Evolutionary conservation across 2,888 invertebrate genomes (phyloP).

Genomic region (Drosophila phalerata): DNA sequence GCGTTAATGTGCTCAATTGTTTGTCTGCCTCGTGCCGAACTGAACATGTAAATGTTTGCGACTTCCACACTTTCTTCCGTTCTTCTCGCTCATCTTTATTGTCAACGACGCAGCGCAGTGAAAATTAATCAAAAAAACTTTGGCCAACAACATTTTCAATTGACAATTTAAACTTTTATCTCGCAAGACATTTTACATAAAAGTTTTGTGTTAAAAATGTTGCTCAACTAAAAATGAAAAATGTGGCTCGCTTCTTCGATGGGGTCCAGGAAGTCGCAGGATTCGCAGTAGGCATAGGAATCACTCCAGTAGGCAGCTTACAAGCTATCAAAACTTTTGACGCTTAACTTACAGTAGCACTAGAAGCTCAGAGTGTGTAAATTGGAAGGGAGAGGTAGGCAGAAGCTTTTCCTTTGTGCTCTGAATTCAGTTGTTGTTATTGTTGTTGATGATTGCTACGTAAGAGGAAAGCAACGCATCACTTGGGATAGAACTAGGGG

Average conservation of each 20-base stretch:
- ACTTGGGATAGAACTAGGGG: conserved; percentile 21
- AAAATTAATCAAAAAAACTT: conserved; percentile 85
- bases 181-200: conserved; percentile 81
- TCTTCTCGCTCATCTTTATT: conserved; percentile 55
- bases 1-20: conserved; percentile 81
- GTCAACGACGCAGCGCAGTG: conserved; percentile 73
- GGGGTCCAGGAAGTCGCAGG: conserved; percentile 13
- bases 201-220: conserved; percentile 77
- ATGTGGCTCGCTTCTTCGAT: conserved; percentile 45
- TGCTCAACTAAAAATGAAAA: conserved; percentile 78
- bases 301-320: conserved; percentile 71
- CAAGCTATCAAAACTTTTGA: conserved; percentile 80
- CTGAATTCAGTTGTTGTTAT: conserved; percentile 48
- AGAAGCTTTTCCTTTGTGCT: conserved; percentile 47
- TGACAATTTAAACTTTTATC: conserved; percentile 85
- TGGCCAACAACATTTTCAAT: conserved; percentile 84
- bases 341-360: conserved; percentile 65
- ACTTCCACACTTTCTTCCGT: conserved; percentile 48
- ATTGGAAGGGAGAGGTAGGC: neutral
- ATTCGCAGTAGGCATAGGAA: conserved; percentile 29
- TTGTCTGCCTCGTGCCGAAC: conserved; percentile 66
- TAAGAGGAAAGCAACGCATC: conserved; percentile 42
- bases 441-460: conserved; percentile 64
- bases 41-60: conserved; percentile 58
- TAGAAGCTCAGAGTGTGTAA: conserved; percentile 33